Conservation (phyloP, 2,797 vertebrate species). For the Distichodus sexfasciatus region DNA sequence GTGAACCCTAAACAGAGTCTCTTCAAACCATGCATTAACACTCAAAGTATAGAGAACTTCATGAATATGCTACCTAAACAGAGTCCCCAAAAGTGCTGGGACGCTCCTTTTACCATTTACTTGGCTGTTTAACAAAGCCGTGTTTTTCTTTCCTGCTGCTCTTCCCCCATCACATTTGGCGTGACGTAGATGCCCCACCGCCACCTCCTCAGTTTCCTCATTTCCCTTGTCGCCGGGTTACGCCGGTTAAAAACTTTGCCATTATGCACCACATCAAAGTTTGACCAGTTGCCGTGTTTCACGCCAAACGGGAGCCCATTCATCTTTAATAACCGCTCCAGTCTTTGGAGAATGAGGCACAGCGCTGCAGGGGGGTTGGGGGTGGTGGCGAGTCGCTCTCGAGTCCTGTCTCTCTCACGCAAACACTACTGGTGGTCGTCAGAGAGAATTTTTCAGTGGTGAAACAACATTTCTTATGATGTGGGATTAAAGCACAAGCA, state of each 20-base stretch:
- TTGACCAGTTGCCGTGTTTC: slow-evolving; percentile 69
- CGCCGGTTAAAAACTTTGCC: slow-evolving; percentile 59
- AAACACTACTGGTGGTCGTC: background rate
- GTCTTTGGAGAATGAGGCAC: slow-evolving; percentile 54
- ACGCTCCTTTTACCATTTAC: too few species aligned
- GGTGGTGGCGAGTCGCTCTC: too few species aligned
- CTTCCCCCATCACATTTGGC: too few species aligned
- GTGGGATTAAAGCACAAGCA: background rate
- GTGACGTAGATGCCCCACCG: too few species aligned
- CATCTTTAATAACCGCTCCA: slow-evolving; percentile 70
- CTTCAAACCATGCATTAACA: too few species aligned
- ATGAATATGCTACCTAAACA: too few species aligned
- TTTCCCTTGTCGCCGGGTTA: background rate
- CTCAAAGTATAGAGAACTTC: too few species aligned
- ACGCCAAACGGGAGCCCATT: slow-evolving; percentile 68
- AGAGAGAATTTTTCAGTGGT: background rate
- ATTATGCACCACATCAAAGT: slow-evolving; percentile 71
- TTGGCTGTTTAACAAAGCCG: too few species aligned
- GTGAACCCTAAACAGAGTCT: too few species aligned
- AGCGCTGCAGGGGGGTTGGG: background rate
- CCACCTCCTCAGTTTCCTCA: slow-evolving; percentile 14
- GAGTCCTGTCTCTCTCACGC: background rate
- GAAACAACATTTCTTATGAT: background rate
- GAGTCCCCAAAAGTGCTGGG: too few species aligned
- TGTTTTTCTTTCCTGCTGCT: too few species aligned